Evolutionary conservation across 2,888 invertebrate genomes (phyloP).

Genomic region (Pinctada fucata): DNA sequence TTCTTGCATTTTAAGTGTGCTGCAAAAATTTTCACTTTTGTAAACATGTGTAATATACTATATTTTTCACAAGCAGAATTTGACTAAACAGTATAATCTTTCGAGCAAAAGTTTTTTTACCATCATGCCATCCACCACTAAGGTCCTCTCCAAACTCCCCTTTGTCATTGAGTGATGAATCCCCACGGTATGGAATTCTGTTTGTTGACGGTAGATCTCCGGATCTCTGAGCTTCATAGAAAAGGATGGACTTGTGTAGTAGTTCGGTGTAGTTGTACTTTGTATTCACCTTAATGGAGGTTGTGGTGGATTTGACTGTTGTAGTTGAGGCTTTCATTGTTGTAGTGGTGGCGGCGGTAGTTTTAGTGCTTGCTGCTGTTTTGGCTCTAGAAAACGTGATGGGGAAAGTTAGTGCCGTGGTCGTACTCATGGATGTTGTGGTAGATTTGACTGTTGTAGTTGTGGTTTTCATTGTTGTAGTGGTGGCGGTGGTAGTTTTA

Average conservation of each 20-base stretch:
- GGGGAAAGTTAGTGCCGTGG: not conserved
- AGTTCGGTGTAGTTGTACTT: conserved; percentile 57
- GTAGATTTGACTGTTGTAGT: not conserved
- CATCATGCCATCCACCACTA: conserved; percentile 70
- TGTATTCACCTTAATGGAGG: not conserved
- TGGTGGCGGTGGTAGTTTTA: not conserved
- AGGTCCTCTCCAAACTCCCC: conserved; percentile 59
- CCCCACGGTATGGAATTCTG: conserved; percentile 63
- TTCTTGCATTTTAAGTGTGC: too few relatives aligned
- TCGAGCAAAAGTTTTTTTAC: not conserved
- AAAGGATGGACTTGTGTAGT: conserved; percentile 62
- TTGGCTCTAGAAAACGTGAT: not conserved
- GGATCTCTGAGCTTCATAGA: conserved; percentile 70
- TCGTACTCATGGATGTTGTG: not conserved
- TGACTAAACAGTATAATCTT: too few relatives aligned
- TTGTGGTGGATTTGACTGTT: not conserved
- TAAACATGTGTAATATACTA: too few relatives aligned
- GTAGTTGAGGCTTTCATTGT: not conserved
- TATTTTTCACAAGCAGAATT: too few relatives aligned
- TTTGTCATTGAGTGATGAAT: conserved; percentile 64
- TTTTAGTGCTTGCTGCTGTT: not conserved
- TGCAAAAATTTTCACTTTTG: too few relatives aligned
- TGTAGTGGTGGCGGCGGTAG: not conserved
- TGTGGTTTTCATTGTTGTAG: not conserved
- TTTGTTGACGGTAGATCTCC: conserved; percentile 64